These are phyloP conservation scores for Pachypsylla venusta DNA, from an alignment of 1,140 invertebrate species.

Conservation along the genomic window DNA sequence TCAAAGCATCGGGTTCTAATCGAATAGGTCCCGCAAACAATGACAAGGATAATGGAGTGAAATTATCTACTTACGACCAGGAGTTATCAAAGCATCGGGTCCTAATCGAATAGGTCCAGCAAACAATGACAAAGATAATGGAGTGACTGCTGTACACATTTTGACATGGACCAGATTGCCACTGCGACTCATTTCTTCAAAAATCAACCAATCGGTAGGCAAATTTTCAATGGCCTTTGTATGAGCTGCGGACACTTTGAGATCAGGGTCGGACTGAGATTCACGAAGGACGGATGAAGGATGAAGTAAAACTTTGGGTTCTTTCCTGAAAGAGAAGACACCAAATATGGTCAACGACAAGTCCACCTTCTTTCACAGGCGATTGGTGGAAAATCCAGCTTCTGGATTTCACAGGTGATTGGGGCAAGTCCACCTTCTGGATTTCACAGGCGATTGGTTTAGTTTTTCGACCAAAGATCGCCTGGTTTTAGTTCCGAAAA, in stretches of 20 bases:
- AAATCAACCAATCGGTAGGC: constrained; percentile 68
- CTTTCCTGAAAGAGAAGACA: constrained; percentile 37
- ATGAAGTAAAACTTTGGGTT: constrained; percentile 58
- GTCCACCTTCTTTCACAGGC: too few species aligned
- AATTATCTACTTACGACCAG: constrained; percentile 31
- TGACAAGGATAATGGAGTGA: constrained; percentile 57
- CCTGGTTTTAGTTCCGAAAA: too few species aligned
- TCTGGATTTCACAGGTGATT: too few species aligned
- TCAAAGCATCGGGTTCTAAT: constrained; percentile 43
- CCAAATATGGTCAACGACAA: too few species aligned
- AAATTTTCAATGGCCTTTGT: constrained; percentile 36
- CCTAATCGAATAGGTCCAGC: constrained; percentile 52
- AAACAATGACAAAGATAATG: constrained; percentile 63
- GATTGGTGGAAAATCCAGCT: too few species aligned
- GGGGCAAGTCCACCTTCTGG: too few species aligned
- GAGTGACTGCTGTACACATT: constrained; percentile 60
- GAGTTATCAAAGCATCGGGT: constrained; percentile 39
- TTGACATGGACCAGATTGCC: constrained; percentile 48
- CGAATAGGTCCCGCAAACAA: constrained; percentile 56
- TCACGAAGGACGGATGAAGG: constrained; percentile 51
- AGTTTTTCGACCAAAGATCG: too few species aligned
- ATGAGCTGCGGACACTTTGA: constrained; percentile 31
- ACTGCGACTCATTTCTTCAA: constrained; percentile 60
- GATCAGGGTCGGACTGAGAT: constrained; percentile 15
- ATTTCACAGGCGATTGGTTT: too few species aligned